Evolutionary conservation across 2,113 vertebrate species (phyloP).

Genomic region (Pomatostomus ruficeps): DNA sequence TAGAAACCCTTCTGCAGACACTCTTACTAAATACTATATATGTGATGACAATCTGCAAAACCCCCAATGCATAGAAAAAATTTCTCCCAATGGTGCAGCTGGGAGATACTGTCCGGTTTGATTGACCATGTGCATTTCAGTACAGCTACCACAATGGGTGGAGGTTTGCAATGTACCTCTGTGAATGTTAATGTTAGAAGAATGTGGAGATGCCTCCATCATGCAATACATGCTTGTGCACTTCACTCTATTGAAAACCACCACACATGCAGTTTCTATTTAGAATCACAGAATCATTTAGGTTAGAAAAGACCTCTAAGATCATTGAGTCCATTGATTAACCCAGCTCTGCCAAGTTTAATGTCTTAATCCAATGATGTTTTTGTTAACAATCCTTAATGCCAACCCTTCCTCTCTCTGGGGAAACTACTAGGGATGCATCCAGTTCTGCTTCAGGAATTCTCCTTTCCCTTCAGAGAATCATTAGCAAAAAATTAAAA

Average conservation of each 20-base stretch:
- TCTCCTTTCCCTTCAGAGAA: background rate
- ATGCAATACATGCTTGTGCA: background rate
- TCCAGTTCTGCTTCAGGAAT: background rate
- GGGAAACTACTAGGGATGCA: background rate
- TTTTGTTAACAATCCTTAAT: background rate
- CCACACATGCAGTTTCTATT: background rate
- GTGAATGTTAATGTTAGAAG: background rate
- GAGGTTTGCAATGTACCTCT: background rate
- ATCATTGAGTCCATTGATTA: background rate
- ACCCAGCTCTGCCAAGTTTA: background rate
- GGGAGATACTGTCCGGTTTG: background rate
- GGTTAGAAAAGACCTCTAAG: background rate
- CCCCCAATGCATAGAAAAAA: background rate
- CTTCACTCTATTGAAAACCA: background rate
- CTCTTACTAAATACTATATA: background rate
- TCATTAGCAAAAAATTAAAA: background rate
- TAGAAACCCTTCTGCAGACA: background rate
- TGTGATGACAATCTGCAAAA: background rate
- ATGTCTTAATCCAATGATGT: background rate
- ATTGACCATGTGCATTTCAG: background rate
- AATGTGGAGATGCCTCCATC: background rate
- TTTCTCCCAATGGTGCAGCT: background rate
- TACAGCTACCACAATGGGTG: background rate
- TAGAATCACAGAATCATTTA: background rate
- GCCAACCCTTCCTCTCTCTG: background rate